These are phyloP conservation scores for Hirtodrosophila trivittata DNA, from an alignment of 2,888 invertebrate species.

Conservation along the genomic window DNA sequence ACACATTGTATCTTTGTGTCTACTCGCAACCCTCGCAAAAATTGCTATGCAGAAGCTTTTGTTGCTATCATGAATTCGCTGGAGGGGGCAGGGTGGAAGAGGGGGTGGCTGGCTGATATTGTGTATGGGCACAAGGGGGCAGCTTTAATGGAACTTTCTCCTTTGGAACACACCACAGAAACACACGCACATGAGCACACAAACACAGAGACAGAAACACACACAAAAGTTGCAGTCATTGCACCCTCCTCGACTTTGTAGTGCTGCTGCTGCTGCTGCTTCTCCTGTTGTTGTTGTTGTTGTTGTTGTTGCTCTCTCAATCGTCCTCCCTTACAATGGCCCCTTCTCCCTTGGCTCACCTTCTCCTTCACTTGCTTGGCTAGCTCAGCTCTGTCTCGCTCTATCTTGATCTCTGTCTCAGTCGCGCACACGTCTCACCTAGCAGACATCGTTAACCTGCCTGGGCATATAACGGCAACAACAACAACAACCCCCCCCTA, in stretches of 20 bases:
- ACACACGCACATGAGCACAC: not conserved
- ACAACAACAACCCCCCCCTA: slow-evolving; percentile 18
- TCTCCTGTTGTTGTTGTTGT: not conserved
- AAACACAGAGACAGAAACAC: slow-evolving; percentile 9
- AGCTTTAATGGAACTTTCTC: slow-evolving; percentile 31
- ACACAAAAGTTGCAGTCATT: slow-evolving; percentile 69
- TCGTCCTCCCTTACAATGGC: slow-evolving; percentile 3
- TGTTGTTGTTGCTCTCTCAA: slow-evolving; percentile 8
- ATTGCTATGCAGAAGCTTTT: slow-evolving; percentile 53
- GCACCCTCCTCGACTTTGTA: slow-evolving; percentile 69
- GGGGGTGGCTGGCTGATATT: no score
- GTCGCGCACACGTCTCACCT: slow-evolving; percentile 36
- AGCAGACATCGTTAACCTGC: slow-evolving; percentile 68
- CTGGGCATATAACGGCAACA: slow-evolving; percentile 33
- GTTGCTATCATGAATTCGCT: not conserved
- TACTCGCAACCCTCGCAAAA: slow-evolving; percentile 44
- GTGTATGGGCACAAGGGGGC: not conserved
- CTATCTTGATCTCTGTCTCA: slow-evolving; percentile 6
- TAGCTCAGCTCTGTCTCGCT: not conserved
- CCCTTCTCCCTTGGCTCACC: not conserved
- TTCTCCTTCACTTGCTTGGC: not conserved
- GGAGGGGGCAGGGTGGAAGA: not conserved
- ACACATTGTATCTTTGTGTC: slow-evolving; percentile 30
- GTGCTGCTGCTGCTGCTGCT: slow-evolving; percentile 8
- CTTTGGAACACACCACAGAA: slow-evolving; percentile 1